Base-by-base conservation (phyloP, 2,797 vertebrate genomes). In the Catostomus latipinnis region DNA sequence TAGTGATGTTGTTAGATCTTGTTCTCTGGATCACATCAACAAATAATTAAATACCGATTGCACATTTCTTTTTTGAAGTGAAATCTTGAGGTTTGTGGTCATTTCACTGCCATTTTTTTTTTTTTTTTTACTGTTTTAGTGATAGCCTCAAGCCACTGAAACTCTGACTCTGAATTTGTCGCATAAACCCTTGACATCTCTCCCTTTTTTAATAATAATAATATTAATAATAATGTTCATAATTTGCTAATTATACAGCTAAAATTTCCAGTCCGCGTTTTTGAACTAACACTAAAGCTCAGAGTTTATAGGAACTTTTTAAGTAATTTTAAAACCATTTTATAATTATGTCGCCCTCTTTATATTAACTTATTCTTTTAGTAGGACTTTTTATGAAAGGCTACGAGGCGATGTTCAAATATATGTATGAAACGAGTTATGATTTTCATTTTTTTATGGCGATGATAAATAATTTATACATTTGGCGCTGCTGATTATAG, bases 401-500 rank as follows among this genome's bases (percentile, higher is more conserved):
- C 8, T 6, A 43, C 46, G 10, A 56, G n/a, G 45, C 11, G 2
- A 73, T 77, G 8, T 71, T 71, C 52, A 75, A 49, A 34, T 43
- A 8, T 8, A 43, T 46, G 16, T 61, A 74, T 78, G 56, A 71
- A 22, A 62, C 5, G 56, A 78, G 52, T 81, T 85, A 71, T 82
- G 63, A 74, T 88, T 87, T 56, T 83, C 86, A 81, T 60, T 82
- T 91, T 90, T 82, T 34, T 34, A 88, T 74, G 66, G 74, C 65
- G 71, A 81, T 74, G 81, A 84, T 86, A 86, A 91, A 89, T 76
- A 56, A 71, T 86, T 80, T 81, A 76, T 77, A 78, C 76, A 78
- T 88, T 85, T 90, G 85, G 82, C 86, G 86, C 46, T 8, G n/a
- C 6, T 43, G 8, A 72, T 88, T 88, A 86, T 81, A 65, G 83